A percentile compares a stretch with the other conserved stretches of the same genome.
Evolutionary conservation across 2,888 invertebrate genomes (phyloP).

Genomic region (Trissoscelio sp.): DNA sequence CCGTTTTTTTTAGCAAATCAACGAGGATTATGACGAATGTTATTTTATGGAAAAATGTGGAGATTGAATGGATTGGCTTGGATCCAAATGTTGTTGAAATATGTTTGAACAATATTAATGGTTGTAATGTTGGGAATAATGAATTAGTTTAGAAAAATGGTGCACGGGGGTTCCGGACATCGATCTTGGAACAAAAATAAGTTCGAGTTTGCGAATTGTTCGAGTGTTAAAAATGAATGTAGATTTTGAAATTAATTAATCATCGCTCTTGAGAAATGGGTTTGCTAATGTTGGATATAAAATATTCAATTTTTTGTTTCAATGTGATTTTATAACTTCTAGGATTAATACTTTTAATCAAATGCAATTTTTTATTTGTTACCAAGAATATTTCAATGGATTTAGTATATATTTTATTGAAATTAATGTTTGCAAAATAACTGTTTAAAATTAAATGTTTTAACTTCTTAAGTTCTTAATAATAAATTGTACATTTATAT

Average conservation of each 20-base stretch:
- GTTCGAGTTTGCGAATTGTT: constrained; percentile 21
- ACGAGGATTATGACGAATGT: constrained; percentile 46
- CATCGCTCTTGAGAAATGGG: not conserved
- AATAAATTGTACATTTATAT: too few species aligned
- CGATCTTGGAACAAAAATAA: constrained; percentile 25
- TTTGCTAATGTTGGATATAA: too few species aligned
- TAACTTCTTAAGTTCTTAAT: too few species aligned
- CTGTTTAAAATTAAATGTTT: too few species aligned
- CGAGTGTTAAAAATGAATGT: constrained; percentile 13
- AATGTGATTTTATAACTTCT: too few species aligned
- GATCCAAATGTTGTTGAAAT: constrained; percentile 50
- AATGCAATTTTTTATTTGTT: too few species aligned
- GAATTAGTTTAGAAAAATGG: constrained; percentile 49
- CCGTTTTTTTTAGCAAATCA: constrained; percentile 14
- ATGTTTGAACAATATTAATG: constrained; percentile 54
- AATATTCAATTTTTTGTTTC: too few species aligned
- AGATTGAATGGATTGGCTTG: constrained; percentile 55
- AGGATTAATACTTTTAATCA: too few species aligned
- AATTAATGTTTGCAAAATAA: too few species aligned
- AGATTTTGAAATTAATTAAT: constrained; percentile 19
- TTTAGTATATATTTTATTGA: too few species aligned
- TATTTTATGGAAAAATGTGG: constrained; percentile 59
- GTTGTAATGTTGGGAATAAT: constrained; percentile 36
- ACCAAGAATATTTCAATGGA: too few species aligned
- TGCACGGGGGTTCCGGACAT: not conserved